Conservation (phyloP, 2,113 vertebrate genomes). For the Nothocercus julius region DNA sequence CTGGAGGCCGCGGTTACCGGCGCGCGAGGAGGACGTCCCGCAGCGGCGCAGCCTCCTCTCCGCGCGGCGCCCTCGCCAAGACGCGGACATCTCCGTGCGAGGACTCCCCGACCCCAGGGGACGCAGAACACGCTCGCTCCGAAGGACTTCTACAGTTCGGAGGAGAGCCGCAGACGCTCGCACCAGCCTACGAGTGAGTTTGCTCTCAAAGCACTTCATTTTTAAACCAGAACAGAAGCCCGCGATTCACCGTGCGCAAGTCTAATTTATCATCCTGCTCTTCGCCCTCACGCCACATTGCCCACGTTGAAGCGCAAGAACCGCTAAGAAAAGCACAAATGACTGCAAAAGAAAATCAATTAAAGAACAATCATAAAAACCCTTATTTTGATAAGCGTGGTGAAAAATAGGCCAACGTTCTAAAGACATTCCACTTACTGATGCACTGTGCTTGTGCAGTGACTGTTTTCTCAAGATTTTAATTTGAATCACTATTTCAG, state of each 20-base stretch:
- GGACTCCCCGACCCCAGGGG: not conserved
- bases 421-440: rapidly evolving
- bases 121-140: rapidly evolving
- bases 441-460: rapidly evolving
- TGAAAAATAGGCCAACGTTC: not conserved
- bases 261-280: not conserved
- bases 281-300: rapidly evolving
- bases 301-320: rapidly evolving
- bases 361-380: not conserved
- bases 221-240: rapidly evolving
- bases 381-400: not conserved
- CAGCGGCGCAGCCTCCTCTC: too few relatives aligned
- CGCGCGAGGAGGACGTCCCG: too few relatives aligned
- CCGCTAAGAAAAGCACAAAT: rapidly evolving
- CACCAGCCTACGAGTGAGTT: rapidly evolving
- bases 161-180: not conserved
- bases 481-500: not conserved
- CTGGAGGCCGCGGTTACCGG: too few relatives aligned
- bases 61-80: too few relatives aligned
- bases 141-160: not conserved
- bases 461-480: not conserved
- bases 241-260: rapidly evolving
- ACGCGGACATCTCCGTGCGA: too few relatives aligned
- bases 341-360: not conserved
- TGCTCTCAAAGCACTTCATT: not conserved